Evolutionary conservation across 2,113 vertebrate species (phyloP).

Genomic region (Scalopus aquaticus): DNA sequence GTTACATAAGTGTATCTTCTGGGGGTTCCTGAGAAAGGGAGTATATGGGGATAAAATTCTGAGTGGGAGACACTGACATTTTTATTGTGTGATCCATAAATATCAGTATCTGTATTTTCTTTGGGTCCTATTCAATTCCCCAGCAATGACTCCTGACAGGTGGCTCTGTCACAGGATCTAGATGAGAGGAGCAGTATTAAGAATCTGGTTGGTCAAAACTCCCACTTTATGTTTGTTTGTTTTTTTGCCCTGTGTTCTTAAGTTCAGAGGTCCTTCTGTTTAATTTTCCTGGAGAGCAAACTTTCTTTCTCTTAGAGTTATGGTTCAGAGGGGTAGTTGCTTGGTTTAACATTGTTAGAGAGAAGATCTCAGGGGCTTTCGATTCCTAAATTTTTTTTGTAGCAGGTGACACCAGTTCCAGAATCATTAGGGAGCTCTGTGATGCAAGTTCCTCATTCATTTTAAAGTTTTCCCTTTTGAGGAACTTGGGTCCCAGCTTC

Average conservation of each 20-base stretch:
- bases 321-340: background rate
- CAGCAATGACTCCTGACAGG: background rate
- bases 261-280: background rate
- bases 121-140: background rate
- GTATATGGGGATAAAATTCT: background rate
- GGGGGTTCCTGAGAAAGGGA: background rate
- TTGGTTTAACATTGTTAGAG: background rate
- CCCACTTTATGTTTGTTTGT: background rate
- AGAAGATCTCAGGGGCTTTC: background rate
- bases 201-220: background rate
- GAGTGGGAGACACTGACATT: background rate
- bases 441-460: background rate
- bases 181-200: background rate
- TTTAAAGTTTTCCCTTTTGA: background rate
- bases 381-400: background rate
- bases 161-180: background rate
- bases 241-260: background rate
- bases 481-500: background rate
- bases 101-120: background rate
- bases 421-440: background rate
- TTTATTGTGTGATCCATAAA: background rate
- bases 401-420: background rate
- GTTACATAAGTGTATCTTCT: background rate
- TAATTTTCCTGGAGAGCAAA: background rate
- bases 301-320: background rate